Evolutionary conservation across 1,140 invertebrate species (phyloP), one percentile per base, ranked within the genome.

Genomic region (Monomorium pharaonis): DNA sequence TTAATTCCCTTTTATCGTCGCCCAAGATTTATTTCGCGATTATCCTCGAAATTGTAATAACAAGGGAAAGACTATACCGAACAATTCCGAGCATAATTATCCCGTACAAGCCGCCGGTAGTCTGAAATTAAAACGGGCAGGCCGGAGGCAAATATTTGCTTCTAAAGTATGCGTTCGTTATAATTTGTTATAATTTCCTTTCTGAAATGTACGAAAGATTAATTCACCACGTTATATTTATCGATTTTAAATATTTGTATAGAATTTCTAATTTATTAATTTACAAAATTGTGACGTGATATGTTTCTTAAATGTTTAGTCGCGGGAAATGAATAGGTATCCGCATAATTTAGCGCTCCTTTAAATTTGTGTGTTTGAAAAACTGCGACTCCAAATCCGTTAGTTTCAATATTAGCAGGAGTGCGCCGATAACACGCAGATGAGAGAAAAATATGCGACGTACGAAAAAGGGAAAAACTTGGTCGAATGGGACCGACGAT

Each of bases 41-140:
- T 83, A 83, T 83, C 14, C 24, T 44, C 27, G 18, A 83, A 74
- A 74, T 47, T 74, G 37, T 74, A 72, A 83, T 72, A 83, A 83
- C n/a, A 74, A 83, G 51, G 33, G 2, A 7, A 74, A 72, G 9
- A 56, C 62, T 72, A 12, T 49, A 69, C 54, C 56, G 30, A 37
- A 81, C 51, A 42, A 81, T 72, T 69, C 49, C 30, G 33, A 18
- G 24, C 18, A 44, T 81, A 72, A 72, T 81, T 81, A 81, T 5
- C 0, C 42, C 44, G 12, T 44, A 16, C 30, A 27, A 44, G 24
- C 7, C 18, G 24, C 7, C 18, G 30, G 16, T 56, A 72, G 51
- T 69, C 10, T 44, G 18, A 72, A 72, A 81, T 81, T 58, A 72
- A 70, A 72, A 72, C 37, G 3, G 21, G n/a, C 65, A 21, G 18